Evolutionary conservation across 1,140 invertebrate genomes (phyloP).

Genomic region (Psix sp.): DNA sequence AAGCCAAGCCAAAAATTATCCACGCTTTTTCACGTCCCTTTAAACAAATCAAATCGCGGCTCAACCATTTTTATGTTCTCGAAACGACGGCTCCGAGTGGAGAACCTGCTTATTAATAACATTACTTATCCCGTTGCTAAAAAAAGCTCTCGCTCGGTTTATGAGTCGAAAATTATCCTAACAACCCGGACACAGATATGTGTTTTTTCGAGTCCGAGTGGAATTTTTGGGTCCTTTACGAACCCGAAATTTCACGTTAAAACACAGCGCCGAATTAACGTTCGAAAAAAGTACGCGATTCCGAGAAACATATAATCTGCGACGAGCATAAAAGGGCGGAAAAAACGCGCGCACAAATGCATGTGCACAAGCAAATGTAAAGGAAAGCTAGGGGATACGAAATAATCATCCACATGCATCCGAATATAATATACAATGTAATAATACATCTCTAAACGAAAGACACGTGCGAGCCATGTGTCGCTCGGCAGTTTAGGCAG

Average conservation of each 20-base stretch:
- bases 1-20: constrained; percentile 11
- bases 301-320: constrained; percentile 31
- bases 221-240: constrained; percentile 12
- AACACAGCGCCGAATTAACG: constrained; percentile 21
- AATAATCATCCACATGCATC: constrained; percentile 43
- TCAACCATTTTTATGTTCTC: constrained; percentile 6
- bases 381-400: constrained; percentile 21
- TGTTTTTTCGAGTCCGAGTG: neutral
- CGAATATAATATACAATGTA: constrained; percentile 22
- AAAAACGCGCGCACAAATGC: constrained; percentile 15
- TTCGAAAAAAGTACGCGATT: constrained; percentile 21
- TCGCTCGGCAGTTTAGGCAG: constrained; percentile 41
- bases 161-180: constrained; percentile 38
- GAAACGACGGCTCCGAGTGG: neutral
- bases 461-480: constrained; percentile 48
- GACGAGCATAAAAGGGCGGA: no score
- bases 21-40: constrained; percentile 9
- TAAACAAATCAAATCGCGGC: constrained; percentile 15
- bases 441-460: constrained; percentile 40
- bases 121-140: constrained; percentile 15
- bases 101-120: constrained; percentile 30
- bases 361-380: constrained; percentile 23
- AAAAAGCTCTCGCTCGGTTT: constrained; percentile 8
- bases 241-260: constrained; percentile 27
- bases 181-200: constrained; percentile 10